Conservation (phyloP, 2,113 vertebrate species). For the Gracilinanus agilis region DNA sequence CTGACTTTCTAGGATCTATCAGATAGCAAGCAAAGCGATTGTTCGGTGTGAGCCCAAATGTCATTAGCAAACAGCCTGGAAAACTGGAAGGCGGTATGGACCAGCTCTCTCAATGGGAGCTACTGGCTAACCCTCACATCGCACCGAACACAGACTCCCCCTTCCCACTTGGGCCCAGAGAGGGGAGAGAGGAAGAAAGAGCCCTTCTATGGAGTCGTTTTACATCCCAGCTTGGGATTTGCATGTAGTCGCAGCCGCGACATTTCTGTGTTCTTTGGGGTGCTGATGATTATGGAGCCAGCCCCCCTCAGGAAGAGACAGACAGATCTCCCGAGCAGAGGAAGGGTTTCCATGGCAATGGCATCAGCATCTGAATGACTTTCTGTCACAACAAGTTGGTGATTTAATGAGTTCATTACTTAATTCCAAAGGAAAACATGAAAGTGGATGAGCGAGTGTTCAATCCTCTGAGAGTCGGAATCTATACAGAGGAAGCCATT, state of each 20-base stretch:
- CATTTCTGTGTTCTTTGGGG: conserved; percentile 50
- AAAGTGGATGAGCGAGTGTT: conserved; percentile 47
- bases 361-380: conserved; percentile 84
- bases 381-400: conserved; percentile 66
- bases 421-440: conserved; percentile 60
- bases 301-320: conserved; percentile 64
- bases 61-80: not conserved
- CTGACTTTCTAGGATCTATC: conserved; percentile 70
- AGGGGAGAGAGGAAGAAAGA: conserved; percentile 44
- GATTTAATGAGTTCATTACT: conserved; percentile 77
- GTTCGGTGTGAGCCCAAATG: not conserved
- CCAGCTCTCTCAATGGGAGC: not conserved
- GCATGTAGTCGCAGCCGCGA: not conserved
- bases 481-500: not conserved
- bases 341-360: conserved; percentile 83
- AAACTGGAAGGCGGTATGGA: not conserved
- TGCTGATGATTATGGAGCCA: conserved; percentile 70
- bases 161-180: not conserved
- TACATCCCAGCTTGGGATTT: not conserved
- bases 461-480: not conserved
- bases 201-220: not conserved
- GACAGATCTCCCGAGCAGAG: conserved; percentile 66
- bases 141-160: conserved; percentile 40
- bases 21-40: not conserved
- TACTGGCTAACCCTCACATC: not conserved